Conservation (phyloP, 2,888 invertebrate genomes). For the Lordiphosa andalusiaca region DNA sequence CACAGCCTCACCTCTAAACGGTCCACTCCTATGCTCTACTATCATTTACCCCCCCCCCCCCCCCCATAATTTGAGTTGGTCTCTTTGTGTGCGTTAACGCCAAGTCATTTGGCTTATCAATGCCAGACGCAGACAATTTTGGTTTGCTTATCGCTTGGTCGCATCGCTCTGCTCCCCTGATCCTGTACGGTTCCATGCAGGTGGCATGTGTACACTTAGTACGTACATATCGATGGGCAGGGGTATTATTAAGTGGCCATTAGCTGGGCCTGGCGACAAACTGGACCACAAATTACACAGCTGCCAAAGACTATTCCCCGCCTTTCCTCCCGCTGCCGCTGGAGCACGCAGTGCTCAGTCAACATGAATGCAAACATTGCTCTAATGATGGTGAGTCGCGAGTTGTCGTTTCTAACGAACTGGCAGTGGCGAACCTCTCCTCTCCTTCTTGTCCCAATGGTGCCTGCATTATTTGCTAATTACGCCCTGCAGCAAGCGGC, state of each 20-base stretch:
- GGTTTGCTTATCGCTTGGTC: constrained; percentile 57
- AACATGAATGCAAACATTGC: constrained; percentile 65
- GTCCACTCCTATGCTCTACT: neutral
- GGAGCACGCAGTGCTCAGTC: constrained; percentile 7
- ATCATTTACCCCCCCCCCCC: neutral
- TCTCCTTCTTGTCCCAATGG: constrained; percentile 10
- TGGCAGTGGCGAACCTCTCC: constrained; percentile 21
- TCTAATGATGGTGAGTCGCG: constrained; percentile 56
- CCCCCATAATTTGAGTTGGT: constrained; percentile 10
- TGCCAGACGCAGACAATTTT: constrained; percentile 74
- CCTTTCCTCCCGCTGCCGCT: constrained; percentile 17
- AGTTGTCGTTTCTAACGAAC: constrained; percentile 51
- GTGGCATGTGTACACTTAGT: constrained; percentile 17
- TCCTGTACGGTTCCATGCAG: constrained; percentile 35
- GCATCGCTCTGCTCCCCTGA: constrained; percentile 40
- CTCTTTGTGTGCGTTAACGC: constrained; percentile 60
- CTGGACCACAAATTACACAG: constrained; percentile 41
- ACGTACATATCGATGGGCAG: constrained; percentile 15
- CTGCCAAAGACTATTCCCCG: constrained; percentile 29
- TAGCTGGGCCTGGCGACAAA: constrained; percentile 53
- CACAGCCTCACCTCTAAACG: neutral
- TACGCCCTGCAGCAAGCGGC: constrained; percentile 63
- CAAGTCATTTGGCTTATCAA: constrained; percentile 73
- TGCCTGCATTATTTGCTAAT: constrained; percentile 68
- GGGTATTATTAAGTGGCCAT: constrained; percentile 77